Evolutionary conservation across 1,140 invertebrate genomes (phyloP), one percentile per base, ranked within the genome.

Genomic region (Hylyphantes graminicola): DNA sequence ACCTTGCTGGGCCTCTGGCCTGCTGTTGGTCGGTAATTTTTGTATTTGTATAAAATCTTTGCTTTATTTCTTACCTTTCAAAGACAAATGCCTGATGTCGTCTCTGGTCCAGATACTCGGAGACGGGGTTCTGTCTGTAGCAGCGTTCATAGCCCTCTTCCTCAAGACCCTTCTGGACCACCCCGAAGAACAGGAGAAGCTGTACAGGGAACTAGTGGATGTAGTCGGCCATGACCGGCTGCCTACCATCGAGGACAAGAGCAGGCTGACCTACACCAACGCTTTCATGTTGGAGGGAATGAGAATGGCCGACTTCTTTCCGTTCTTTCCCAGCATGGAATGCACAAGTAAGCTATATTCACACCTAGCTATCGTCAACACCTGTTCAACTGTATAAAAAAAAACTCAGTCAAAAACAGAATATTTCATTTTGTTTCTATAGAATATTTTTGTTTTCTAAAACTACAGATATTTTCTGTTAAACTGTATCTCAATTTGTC

Each of bases 291-390:
- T 7, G 51, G 77, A 79, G 48, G 19, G 19, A 13, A 57, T 67
- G 12, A 68, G 77, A 35, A 70, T 21, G 10, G 3, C 65, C 5
- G 13, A 67, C 13, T 54, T 70, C 3, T 79, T 79, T 59, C 9
- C 48, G 0, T 57, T 68, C 50, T 35, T 79, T 6, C 53, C 65
- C 0, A 57, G 35, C 17, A 15, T 55, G 12, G 53, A 68, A 79
- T 79, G 77, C 13, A 79, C 21, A 13, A 79, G 77, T 79, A 48
- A 79, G 65, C 51, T 35, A n/a, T n/a, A n/a, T n/a, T n/a, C n/a
- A 35, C 1, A 35, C 35, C 35, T 35, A 35, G 35, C 35, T 35
- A 35, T 1, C 35, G 35, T 35, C 35, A 35, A 35, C 35, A 35
- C 35, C 5, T 35, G 35, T n/a, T n/a, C n/a, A n/a, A n/a, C n/a